Percentiles rank a stretch among this genome's conserved stretches.
phyloP scores from a whole-genome alignment of 2,113 vertebrate species.

The Gallinago media region DNA sequence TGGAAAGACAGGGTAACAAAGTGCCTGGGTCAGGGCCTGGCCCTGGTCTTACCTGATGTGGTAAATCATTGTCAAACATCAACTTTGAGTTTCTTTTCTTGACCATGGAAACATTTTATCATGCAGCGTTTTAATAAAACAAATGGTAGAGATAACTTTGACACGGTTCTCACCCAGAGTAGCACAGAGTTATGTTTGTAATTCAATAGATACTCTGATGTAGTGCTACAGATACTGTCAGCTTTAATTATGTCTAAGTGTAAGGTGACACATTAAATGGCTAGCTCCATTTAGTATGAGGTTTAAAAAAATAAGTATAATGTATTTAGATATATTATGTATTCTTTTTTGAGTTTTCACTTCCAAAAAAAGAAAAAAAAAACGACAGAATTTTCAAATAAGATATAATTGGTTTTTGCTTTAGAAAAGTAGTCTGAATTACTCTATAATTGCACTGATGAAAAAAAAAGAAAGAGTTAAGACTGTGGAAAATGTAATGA shows the following conservation, averaged over 20 bases:
- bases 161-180: not conserved
- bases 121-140: not conserved
- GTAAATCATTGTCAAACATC: not conserved
- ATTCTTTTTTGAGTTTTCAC: not conserved
- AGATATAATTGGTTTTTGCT: constrained; percentile 40
- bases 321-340: not conserved
- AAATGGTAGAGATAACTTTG: not conserved
- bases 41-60: not conserved
- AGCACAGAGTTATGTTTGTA: not conserved
- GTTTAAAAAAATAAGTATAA: not conserved
- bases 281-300: not conserved
- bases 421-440: constrained; percentile 50
- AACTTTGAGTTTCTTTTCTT: not conserved
- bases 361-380: not conserved
- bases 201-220: not conserved
- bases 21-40: rapidly evolving
- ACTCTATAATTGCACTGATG: constrained; percentile 22
- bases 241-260: not conserved
- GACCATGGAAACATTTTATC: not conserved
- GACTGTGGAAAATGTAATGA: constrained; percentile 33
- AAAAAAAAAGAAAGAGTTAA: not conserved
- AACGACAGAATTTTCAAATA: constrained; percentile 4
- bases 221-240: not conserved
- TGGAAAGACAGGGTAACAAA: not conserved
- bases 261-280: not conserved